Evolutionary conservation across 2,797 vertebrate species (phyloP), one percentile per base, ranked within the genome.

Genomic region (Cossypha niveicapilla): DNA sequence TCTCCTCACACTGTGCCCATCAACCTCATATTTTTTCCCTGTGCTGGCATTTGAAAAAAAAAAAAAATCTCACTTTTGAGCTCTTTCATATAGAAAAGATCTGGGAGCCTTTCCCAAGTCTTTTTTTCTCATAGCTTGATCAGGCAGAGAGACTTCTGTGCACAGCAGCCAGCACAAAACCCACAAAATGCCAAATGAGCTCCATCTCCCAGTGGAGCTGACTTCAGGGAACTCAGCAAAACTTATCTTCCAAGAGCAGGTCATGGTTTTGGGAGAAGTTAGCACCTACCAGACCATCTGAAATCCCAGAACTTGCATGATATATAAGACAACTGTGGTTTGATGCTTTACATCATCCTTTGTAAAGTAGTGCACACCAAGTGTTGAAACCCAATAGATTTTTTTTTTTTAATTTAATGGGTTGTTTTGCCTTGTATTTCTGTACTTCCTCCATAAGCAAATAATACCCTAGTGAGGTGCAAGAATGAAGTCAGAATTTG

Each of bases 401-500:
- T 23, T 27, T 17, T 44, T 24, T 17, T 53, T 62, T 79, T 37
- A 13, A 44, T 77, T 56, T 18, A 86, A 65, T 47, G 13, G 48
- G 16, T 86, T 84, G 35, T 77, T 97, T 88, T 74, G 61, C 66
- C 34, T 94, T 45, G 21, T 75, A 76, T 80, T 88, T 63, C 73
- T 86, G 39, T 71, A 39, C 57, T 71, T 85, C 45, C 51, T 73
- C 44, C 57, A 35, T 9, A 37, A 87, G 68, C 82, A 83, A 87
- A 80, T 82, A 85, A 51, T 28, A 32, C 89, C 78, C 80, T 58
- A 57, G 62, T 90, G 53, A 45, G 62, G 57, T 10, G 18, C 72
- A 48, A 91, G 77, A 93, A 63, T 75, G 74, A 90, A 85, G 48
- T 74, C 74, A 94, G 78, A 89, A 73, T 71, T 78, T 80, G 76